Base-by-base conservation (phyloP, 2,888 invertebrate genomes). In the Cephalotes varians region DNA sequence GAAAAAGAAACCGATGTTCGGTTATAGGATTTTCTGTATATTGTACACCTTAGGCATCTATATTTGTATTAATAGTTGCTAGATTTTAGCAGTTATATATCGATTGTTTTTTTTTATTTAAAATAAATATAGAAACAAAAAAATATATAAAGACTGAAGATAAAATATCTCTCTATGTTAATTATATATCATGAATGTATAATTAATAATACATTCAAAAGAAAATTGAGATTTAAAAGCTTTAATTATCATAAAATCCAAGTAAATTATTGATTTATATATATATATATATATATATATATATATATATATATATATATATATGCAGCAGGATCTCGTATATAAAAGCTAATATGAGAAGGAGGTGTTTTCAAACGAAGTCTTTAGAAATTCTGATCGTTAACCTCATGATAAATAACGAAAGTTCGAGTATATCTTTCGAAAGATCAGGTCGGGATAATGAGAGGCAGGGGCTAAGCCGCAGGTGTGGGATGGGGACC, bases 401-500 rank as follows among this genome's bases (percentile, higher is more conserved):
- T 93, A 91, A 92, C 91, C 92, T 91, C 92, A 91, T 91, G 92
- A 93, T 94, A 93, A 94, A 94, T 94, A 94, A 94, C 92, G 91
- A 92, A 92, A 93, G 92, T 92, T 92, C 89, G 89, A 92, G 91
- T 92, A 92, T 94, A 94, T 93, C 92, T 93, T 93, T 93, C 91
- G 91, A 93, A 91, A 93, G 93, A 94, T 94, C 94, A 93, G 92
- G 93, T 93, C 92, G 91, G 93, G 93, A 94, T 94, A 94, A 94
- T 94, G 93, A 93, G 93, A 93, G 93, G 93, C 93, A 93, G 92
- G 92, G 92, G 87, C 93, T 93, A 92, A 92, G 91, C 92, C 85
- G 93, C 94, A 94, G 94, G 94, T 94, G 94, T 94, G 93, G 94
- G 93, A 92, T 92, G 93, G 90, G 92, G 92, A 92, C 91, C 90